phyloP scores from a whole-genome alignment of 2,888 invertebrate genomes.

The Amphiduros pacificus region DNA sequence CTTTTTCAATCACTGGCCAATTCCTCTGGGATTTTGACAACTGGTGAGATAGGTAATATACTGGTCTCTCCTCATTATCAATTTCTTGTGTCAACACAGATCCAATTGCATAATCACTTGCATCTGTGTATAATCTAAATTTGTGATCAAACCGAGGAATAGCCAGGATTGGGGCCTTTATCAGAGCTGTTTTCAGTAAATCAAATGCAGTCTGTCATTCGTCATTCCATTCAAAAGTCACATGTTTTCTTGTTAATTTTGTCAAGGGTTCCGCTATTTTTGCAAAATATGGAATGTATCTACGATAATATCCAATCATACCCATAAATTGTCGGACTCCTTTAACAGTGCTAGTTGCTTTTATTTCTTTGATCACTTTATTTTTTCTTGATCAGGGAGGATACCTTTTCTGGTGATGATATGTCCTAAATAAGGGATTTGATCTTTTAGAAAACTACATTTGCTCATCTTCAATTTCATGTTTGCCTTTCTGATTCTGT shows the following conservation, averaged over 20 bases:
- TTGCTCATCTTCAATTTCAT: not conserved
- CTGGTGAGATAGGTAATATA: not conserved
- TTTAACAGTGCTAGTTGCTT: not conserved
- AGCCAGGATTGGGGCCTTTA: not conserved
- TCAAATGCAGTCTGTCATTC: constrained; percentile 4
- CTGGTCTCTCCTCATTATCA: not conserved
- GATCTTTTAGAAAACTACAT: not conserved
- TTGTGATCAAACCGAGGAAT: too few species aligned
- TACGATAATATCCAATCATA: not conserved
- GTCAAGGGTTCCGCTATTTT: constrained; percentile 1
- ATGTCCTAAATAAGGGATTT: not conserved
- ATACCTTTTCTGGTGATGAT: not conserved
- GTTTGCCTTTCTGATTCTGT: not conserved
- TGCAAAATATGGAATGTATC: not conserved
- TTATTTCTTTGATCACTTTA: not conserved
- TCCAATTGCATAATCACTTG: not conserved
- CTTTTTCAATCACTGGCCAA: not conserved
- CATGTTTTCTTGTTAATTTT: not conserved
- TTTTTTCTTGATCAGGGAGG: not conserved
- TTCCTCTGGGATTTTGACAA: not conserved
- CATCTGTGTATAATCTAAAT: not conserved
- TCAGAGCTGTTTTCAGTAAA: not conserved
- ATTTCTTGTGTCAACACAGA: not conserved
- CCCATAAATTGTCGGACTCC: not conserved
- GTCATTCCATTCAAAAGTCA: not conserved